These are phyloP conservation scores for Trachelus tabidus DNA, from an alignment of 2,888 invertebrate genomes.

Conservation along the genomic window DNA sequence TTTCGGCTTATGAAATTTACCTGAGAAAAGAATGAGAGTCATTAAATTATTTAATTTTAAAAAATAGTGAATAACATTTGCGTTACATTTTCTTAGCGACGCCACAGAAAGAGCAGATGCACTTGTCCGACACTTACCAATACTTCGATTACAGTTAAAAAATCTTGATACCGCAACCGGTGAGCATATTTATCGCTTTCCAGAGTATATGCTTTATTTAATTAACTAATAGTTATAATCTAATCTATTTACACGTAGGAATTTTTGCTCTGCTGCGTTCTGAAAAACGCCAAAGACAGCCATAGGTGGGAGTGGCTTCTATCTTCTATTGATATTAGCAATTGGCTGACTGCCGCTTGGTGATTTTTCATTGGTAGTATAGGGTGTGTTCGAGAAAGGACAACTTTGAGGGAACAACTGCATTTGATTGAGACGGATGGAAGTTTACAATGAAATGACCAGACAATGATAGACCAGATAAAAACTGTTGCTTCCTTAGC, in stretches of 20 bases:
- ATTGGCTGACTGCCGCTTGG: background rate
- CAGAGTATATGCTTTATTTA: constrained; percentile 32
- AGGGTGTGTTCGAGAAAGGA: background rate
- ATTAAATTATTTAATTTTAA: background rate
- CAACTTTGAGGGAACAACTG: background rate
- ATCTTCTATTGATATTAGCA: background rate
- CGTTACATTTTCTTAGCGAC: background rate
- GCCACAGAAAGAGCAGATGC: background rate
- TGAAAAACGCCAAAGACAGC: constrained; percentile 24
- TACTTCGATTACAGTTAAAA: background rate
- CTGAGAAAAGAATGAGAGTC: constrained; percentile 23
- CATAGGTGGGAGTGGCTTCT: background rate
- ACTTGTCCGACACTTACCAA: constrained; percentile 6
- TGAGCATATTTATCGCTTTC: background rate
- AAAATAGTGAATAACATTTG: background rate
- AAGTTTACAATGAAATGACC: background rate
- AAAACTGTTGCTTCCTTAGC: background rate
- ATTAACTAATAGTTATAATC: constrained; percentile 50
- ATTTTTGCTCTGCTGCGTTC: constrained; percentile 33
- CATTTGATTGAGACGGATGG: background rate
- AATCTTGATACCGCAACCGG: background rate
- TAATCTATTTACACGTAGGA: constrained; percentile 49
- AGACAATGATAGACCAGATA: background rate
- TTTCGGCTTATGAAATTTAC: constrained; percentile 50
- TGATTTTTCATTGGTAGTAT: background rate